Evolutionary conservation across 2,888 invertebrate genomes (phyloP).

Genomic region (Hyalella azteca): DNA sequence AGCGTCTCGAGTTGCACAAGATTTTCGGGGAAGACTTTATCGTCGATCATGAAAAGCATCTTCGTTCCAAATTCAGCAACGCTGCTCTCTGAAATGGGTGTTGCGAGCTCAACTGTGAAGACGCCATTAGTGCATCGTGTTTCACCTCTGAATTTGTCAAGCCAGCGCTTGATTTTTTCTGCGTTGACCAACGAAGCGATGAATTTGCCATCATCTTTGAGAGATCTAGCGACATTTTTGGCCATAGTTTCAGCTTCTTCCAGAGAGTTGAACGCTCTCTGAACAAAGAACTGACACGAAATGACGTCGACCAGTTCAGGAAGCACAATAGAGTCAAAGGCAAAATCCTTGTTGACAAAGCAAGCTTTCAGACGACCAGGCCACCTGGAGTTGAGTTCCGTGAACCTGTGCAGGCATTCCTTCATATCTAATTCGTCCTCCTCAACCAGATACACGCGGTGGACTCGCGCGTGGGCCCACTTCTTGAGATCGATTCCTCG

Average conservation of each 20-base stretch:
- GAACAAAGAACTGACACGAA: slow-evolving; percentile 36
- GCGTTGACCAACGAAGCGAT: slow-evolving; percentile 23
- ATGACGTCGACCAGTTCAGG: slow-evolving; percentile 5
- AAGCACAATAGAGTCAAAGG: neutral
- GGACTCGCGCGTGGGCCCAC: slow-evolving; percentile 19
- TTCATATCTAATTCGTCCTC: slow-evolving; percentile 9
- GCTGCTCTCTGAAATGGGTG: neutral
- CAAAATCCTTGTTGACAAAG: slow-evolving; percentile 31
- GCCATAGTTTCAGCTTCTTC: slow-evolving; percentile 4
- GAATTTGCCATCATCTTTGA: slow-evolving; percentile 17
- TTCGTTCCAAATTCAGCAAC: neutral
- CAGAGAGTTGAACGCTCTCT: neutral
- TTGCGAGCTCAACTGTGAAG: slow-evolving; percentile 4
- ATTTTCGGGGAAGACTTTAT: slow-evolving; percentile 27
- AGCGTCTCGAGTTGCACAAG: slow-evolving; percentile 16
- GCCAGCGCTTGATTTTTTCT: slow-evolving; percentile 20
- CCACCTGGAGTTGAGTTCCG: slow-evolving; percentile 9
- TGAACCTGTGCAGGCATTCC: slow-evolving; percentile 19
- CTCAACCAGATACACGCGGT: slow-evolving; percentile 11
- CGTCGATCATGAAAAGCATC: slow-evolving; percentile 24
- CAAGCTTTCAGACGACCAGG: slow-evolving; percentile 18
- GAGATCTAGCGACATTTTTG: neutral
- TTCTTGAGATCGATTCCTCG: slow-evolving; percentile 24
- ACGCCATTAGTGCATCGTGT: slow-evolving; percentile 7
- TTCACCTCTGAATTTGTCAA: neutral